These are phyloP conservation scores for Pseudonaja textilis DNA, from an alignment of 2,113 vertebrate genomes.

Conservation along the genomic window DNA sequence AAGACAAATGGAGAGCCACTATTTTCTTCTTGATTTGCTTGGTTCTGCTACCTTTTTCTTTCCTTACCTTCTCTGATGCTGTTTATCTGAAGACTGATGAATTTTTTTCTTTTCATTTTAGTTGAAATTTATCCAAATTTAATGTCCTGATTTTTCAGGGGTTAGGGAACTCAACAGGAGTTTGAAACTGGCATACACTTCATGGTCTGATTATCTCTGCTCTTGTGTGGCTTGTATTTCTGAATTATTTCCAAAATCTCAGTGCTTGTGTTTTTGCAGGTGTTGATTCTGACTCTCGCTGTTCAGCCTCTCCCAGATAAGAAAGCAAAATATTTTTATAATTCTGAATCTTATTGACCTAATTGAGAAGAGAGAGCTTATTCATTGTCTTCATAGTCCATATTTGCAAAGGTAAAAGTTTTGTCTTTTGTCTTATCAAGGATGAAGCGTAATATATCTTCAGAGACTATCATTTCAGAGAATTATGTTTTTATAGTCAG, in stretches of 20 bases:
- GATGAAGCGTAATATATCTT: neutral
- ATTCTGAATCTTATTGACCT: neutral
- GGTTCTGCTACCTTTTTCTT: neutral
- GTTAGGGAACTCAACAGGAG: neutral
- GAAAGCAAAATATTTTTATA: neutral
- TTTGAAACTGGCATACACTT: neutral
- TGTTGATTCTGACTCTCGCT: neutral
- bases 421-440: neutral
- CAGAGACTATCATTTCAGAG: neutral
- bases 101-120: neutral
- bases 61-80: neutral
- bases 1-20: neutral
- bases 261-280: neutral
- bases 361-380: neutral
- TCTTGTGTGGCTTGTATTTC: neutral
- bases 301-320: neutral
- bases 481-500: neutral
- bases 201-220: neutral
- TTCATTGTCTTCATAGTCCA: neutral
- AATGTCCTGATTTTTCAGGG: neutral
- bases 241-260: neutral
- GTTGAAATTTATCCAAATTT: neutral
- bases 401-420: neutral
- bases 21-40: neutral
- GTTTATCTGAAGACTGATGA: neutral